Percentiles rank a stretch among this genome's conserved stretches.
phyloP scores from a whole-genome alignment of 2,113 vertebrate genomes.

The Ptychochromis oligacanthus region DNA sequence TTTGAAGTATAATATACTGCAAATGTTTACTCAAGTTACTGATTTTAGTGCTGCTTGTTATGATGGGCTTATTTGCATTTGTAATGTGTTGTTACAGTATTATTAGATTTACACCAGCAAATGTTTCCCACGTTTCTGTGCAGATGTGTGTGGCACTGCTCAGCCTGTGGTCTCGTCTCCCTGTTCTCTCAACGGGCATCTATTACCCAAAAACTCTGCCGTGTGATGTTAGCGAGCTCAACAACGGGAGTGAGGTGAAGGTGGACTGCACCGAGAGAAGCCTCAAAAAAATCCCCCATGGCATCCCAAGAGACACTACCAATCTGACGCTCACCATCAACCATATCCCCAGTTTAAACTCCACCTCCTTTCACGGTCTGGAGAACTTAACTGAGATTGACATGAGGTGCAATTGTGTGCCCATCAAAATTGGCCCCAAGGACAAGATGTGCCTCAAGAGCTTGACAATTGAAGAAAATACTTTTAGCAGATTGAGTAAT shows the following conservation, averaged over 20 bases:
- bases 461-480: constrained; percentile 76
- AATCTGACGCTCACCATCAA: constrained; percentile 95
- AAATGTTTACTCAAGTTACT: neutral
- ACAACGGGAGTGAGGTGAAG: constrained; percentile 67
- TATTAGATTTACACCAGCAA: neutral
- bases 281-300: constrained; percentile 81
- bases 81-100: neutral
- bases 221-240: constrained; percentile 81
- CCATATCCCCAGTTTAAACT: constrained; percentile 83
- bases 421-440: constrained; percentile 87
- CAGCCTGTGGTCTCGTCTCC: constrained; percentile 29
- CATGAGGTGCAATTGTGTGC: constrained; percentile 94
- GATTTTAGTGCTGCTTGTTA: neutral
- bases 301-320: constrained; percentile 87
- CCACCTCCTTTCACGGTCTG: constrained; percentile 82
- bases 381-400: constrained; percentile 88
- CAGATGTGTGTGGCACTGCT: constrained; percentile 57
- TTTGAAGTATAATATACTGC: neutral
- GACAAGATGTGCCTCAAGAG: constrained; percentile 76
- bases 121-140: constrained; percentile 30
- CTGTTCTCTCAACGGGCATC: constrained; percentile 50
- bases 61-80: neutral
- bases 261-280: constrained; percentile 89
- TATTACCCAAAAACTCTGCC: constrained; percentile 91
- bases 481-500: constrained; percentile 80